Base-by-base conservation (phyloP, 2,888 invertebrate genomes). In the Galeruca laticollis region DNA sequence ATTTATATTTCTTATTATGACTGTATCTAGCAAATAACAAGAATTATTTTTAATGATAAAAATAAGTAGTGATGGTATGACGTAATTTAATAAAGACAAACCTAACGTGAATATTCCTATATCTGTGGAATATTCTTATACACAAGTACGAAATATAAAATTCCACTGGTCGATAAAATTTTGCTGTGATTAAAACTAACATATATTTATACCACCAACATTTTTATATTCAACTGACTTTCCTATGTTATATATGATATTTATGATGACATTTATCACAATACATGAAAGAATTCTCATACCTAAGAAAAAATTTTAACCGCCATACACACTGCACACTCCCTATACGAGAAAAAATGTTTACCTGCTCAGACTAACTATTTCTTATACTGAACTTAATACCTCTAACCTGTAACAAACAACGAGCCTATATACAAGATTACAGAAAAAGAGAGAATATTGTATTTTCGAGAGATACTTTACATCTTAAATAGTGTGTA, bases 281-380 rank as follows among this genome's bases (percentile, higher is more conserved):
- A 54, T 54, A 35, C 63, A 63, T 56, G 54, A 56, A 63, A 63
- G 63, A 63, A 63, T 63, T 56, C 63, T 54, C 54, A 63, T 63
- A 63, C 54, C 54, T 63, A 10, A 15, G n/a, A 54, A 63, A 56
- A 56, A 56, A 43, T 56, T 62, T 63, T 54, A 13, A 47, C 43
- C 43, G 54, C 33, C 62, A 54, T 54, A 63, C 61, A n/a, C n/a
- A n/a, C n/a, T n/a, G n/a, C n/a, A 52, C 40, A 26, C 40, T 26
- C 54, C 60, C 49, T 51, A 43, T 66, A 31, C 33, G 66, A 47
- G 5, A 51, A 51, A 35, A 51, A 60, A 1, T 66, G n/a, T 66
- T 66, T 66, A 66, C 66, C 66, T 66, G 66, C 66, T 49, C 60
- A 13, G 21, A 15, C 20, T 21, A 37, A 15, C 20, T n/a, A 37